Evolutionary conservation across 2,888 invertebrate genomes (phyloP).

Genomic region (Pyrrhia umbra): DNA sequence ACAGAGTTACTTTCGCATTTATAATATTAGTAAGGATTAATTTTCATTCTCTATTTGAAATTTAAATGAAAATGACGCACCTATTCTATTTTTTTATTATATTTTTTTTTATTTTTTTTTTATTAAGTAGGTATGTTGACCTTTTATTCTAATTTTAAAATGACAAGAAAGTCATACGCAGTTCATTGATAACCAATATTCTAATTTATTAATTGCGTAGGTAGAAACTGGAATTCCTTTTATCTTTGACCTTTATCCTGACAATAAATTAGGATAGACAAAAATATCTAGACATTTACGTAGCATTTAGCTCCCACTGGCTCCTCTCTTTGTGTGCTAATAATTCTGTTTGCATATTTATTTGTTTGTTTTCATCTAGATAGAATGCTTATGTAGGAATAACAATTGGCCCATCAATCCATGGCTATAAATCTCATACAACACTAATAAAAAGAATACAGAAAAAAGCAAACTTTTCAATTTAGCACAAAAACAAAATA

Average conservation of each 20-base stretch:
- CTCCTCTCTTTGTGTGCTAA: conserved; percentile 15
- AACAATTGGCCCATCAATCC: conserved; percentile 5
- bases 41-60: background rate
- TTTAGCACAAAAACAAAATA: background rate
- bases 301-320: background rate
- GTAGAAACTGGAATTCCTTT: background rate
- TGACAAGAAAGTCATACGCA: background rate
- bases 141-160: conserved; percentile 5
- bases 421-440: background rate
- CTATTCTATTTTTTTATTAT: background rate
- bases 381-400: background rate
- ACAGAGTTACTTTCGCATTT: no score
- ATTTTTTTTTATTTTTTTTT: background rate
- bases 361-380: conserved; percentile 38
- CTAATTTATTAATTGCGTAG: conserved; percentile 8
- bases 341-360: conserved; percentile 36
- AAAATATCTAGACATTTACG: conserved; percentile 5
- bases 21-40: no score
- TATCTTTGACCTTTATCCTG: conserved; percentile 8
- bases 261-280: background rate
- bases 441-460: background rate
- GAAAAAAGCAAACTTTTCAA: background rate
- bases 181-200: background rate
- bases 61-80: background rate
- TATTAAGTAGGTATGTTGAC: background rate